Conservation (phyloP, 2,888 invertebrate species). For the Rugalucina vietnamica region DNA sequence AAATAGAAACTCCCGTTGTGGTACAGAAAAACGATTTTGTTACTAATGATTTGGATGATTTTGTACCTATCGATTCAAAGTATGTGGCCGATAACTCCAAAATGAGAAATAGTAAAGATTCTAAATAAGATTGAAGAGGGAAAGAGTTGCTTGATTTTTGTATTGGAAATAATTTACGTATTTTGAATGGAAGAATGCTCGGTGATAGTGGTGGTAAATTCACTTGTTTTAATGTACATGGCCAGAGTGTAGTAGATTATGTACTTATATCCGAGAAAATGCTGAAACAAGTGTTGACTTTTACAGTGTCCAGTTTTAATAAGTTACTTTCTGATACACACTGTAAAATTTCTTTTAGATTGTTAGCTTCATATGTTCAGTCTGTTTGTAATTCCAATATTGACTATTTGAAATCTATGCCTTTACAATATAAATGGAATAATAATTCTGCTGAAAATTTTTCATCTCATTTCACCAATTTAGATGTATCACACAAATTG, state of each 20-base stretch:
- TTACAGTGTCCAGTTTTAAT: not conserved
- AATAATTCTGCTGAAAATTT: not conserved
- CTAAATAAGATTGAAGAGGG: not conserved
- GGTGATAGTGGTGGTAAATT: not conserved
- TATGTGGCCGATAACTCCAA: not conserved
- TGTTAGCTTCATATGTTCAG: not conserved
- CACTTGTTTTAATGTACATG: not conserved
- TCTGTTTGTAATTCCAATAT: not conserved
- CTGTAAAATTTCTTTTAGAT: not conserved
- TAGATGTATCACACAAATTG: not conserved
- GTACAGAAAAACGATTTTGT: not conserved
- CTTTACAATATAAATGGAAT: not conserved
- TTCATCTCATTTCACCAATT: not conserved
- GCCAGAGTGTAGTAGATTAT: constrained; percentile 2
- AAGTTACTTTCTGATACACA: not conserved
- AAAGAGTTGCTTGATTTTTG: not conserved
- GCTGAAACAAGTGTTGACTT: not conserved
- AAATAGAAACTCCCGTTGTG: too few species aligned
- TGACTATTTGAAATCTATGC: not conserved
- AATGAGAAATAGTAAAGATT: not conserved
- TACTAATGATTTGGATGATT: not conserved
- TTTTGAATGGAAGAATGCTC: not conserved
- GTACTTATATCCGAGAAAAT: not conserved
- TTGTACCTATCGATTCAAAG: too few species aligned
- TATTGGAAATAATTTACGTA: not conserved